Conservation (phyloP, 2,888 invertebrate genomes). For the Cheilosia soror region DNA sequence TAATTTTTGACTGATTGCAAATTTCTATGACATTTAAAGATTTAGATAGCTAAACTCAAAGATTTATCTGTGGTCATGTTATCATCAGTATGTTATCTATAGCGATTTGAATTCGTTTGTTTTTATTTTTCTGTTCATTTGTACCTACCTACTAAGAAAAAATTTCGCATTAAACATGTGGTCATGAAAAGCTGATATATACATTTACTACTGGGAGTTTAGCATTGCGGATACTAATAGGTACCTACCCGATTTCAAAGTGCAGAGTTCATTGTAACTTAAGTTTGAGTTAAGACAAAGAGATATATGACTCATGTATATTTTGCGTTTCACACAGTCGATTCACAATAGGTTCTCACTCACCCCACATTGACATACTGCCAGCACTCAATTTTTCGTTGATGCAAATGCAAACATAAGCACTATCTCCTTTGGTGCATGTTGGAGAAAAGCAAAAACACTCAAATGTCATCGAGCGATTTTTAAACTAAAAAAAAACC, state of each 20-base stretch:
- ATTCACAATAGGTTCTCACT: too few relatives aligned
- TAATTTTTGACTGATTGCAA: not conserved
- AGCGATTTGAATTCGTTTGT: slow-evolving; percentile 6
- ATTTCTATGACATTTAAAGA: slow-evolving; percentile 27
- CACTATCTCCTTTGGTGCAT: too few relatives aligned
- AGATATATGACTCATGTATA: too few relatives aligned
- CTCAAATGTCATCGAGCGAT: too few relatives aligned
- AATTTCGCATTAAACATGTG: slow-evolving; percentile 52
- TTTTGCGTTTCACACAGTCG: too few relatives aligned
- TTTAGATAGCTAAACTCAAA: slow-evolving; percentile 8
- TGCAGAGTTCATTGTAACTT: too few relatives aligned
- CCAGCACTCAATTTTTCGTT: too few relatives aligned
- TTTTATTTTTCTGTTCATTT: slow-evolving; percentile 7
- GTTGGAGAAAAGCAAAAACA: too few relatives aligned
- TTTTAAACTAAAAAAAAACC: too few relatives aligned
- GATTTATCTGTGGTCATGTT: slow-evolving; percentile 20
- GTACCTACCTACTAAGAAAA: slow-evolving; percentile 23
- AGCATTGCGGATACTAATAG: not conserved
- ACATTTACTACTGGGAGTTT: not conserved
- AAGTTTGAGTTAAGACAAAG: too few relatives aligned
- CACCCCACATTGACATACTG: too few relatives aligned
- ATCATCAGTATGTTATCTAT: slow-evolving; percentile 34
- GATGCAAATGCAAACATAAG: too few relatives aligned
- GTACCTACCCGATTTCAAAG: not conserved
- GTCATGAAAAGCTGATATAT: slow-evolving; percentile 16